Evolutionary conservation across 1,140 invertebrate genomes (phyloP), one percentile per base, ranked within the genome.

Genomic region (Pantala flavescens): DNA sequence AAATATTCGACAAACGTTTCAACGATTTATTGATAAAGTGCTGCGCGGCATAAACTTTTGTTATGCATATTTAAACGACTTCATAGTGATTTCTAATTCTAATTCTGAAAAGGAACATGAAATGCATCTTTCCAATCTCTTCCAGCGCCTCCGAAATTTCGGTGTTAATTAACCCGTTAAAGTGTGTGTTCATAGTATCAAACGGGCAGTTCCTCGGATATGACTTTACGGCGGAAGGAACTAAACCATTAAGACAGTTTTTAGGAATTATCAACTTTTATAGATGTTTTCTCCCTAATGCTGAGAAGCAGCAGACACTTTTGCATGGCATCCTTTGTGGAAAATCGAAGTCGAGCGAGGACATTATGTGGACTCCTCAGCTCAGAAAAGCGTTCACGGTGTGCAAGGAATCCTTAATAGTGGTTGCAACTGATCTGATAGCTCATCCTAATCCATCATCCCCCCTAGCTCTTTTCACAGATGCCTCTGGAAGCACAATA

Each of bases 341-440:
- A 1, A 23, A 23, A 3, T 0, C 16, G n/a, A 72, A 24, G 19
- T 3, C 1, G 19, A 7, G 23, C 14, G 71, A 24, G 2, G 12
- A 14, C 7, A 19, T 76, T n/a, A 74, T 55, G 23, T 79, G 77
- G 75, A 75, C 28, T 0, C 23, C 73, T 0, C 82, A 0, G 9
- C 28, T 36, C 3, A 36, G 9, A 36, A 36, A 36, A 2, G 28
- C 28, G 28, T 85, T 85, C 76, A 74, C 79, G 14, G 49, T 78
- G n/a, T 82, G 80, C 75, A 86, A 85, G 77, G 19, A 77, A 21
- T 77, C 71, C 16, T 73, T 84, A 19, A 9, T 36, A 9, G 3
- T 5, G 9, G 28, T 9, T 9, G 28, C 28, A 36, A n/a, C n/a
- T n/a, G n/a, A n/a, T n/a, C 28, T 36, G 28, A 2, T 36, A 5